These are phyloP conservation scores for Campylomormyrus tamandua DNA, from an alignment of 2,113 vertebrate genomes.

Conservation along the genomic window DNA sequence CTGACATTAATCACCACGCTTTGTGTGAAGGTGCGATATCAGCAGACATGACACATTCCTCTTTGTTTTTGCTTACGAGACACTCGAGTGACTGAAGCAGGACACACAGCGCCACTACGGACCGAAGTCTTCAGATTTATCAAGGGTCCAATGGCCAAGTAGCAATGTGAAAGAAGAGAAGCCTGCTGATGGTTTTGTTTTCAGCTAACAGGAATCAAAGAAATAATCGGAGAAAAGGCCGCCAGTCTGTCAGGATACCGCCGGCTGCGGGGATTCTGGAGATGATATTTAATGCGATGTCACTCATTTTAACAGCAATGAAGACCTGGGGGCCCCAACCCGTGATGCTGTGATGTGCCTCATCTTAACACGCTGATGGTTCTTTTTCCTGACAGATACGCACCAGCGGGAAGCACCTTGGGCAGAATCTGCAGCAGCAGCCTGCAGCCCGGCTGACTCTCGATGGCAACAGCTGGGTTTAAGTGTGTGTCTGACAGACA, in stretches of 20 bases:
- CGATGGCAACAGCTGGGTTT: neutral
- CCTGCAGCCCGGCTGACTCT: neutral
- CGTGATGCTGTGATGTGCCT: neutral
- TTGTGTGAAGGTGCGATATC: neutral
- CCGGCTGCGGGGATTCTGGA: neutral
- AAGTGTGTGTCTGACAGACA: neutral
- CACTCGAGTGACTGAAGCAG: neutral
- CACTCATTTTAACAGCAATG: neutral
- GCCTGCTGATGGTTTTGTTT: neutral
- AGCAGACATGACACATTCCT: neutral
- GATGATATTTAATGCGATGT: neutral
- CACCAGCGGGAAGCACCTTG: neutral
- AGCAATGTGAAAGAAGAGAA: neutral
- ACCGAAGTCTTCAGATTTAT: neutral
- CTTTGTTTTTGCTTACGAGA: neutral
- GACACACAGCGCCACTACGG: neutral
- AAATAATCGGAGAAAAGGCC: neutral
- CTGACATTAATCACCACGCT: neutral
- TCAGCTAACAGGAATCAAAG: neutral
- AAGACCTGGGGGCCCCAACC: neutral
- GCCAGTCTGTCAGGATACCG: neutral
- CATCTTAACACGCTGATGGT: neutral
- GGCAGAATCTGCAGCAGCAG: neutral
- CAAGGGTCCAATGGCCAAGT: neutral
- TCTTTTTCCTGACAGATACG: neutral